Evolutionary conservation across 2,797 vertebrate species (phyloP).

Genomic region (Gambusia yucatana): DNA sequence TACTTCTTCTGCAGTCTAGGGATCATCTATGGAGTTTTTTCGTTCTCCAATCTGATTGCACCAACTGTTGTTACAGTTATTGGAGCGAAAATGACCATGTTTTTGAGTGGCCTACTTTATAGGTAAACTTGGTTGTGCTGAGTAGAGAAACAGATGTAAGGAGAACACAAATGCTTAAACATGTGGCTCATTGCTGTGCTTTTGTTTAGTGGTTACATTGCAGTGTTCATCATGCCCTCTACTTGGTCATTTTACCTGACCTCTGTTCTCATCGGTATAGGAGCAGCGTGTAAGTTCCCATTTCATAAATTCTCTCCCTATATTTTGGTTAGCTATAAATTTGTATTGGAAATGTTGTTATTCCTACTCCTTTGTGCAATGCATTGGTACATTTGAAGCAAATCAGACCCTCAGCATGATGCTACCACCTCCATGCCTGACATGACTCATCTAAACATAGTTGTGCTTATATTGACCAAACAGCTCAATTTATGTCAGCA

Average conservation of each 20-base stretch:
- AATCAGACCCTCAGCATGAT: neutral
- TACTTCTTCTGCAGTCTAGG: constrained; percentile 77
- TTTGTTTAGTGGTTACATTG: constrained; percentile 80
- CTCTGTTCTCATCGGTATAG: constrained; percentile 83
- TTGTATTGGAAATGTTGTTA: neutral
- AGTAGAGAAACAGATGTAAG: neutral
- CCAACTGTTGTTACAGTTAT: constrained; percentile 78
- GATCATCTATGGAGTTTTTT: constrained; percentile 87
- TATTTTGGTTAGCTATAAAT: neutral
- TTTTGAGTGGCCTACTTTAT: constrained; percentile 84
- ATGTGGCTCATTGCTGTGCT: neutral
- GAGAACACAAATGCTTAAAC: constrained; percentile 4
- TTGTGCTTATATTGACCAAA: neutral
- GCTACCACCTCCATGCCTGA: neutral
- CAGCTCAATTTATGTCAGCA: neutral
- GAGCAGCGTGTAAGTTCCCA: constrained; percentile 82
- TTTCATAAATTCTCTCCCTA: neutral
- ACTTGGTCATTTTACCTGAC: constrained; percentile 85
- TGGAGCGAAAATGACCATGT: constrained; percentile 79
- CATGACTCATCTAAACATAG: neutral
- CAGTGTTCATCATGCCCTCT: constrained; percentile 80
- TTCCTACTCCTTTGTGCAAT: neutral
- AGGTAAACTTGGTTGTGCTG: constrained; percentile 68
- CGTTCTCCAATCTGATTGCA: constrained; percentile 82
- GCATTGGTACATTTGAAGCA: neutral